Evolutionary conservation across 64 coral and sea anemone genomes (phyloP).

Genomic region (Pocillopora damicornis): DNA sequence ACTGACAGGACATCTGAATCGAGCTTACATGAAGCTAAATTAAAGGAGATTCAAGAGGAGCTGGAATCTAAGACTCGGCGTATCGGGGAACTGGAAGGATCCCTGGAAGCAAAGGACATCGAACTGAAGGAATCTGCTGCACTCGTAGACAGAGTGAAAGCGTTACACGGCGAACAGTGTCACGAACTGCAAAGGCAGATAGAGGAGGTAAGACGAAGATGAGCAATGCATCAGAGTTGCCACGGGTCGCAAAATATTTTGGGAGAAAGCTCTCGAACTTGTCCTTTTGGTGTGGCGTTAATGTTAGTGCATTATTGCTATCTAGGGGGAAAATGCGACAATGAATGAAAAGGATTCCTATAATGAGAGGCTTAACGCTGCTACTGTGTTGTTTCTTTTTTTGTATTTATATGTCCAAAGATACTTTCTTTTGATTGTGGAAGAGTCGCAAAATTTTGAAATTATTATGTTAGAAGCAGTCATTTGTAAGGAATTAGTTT

Average conservation of each 20-base stretch:
- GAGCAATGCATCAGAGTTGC: not conserved
- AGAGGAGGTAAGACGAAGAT: slow-evolving; percentile 67
- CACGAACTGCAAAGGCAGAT: slow-evolving; percentile 84
- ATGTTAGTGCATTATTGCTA: too few species aligned
- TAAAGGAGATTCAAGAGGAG: slow-evolving; percentile 80
- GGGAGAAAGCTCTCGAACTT: not conserved
- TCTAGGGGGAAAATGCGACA: too few species aligned
- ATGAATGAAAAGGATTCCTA: too few species aligned
- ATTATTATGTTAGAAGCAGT: too few species aligned
- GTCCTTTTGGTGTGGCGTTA: too few species aligned
- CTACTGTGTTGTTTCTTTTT: too few species aligned
- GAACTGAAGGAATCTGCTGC: slow-evolving; percentile 65
- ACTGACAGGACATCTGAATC: slow-evolving; percentile 71
- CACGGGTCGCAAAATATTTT: not conserved
- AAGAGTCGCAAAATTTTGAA: too few species aligned
- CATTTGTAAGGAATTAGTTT: too few species aligned
- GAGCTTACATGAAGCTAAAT: slow-evolving; percentile 49
- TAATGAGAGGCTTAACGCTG: too few species aligned
- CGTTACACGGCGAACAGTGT: slow-evolving; percentile 83
- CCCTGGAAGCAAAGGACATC: slow-evolving; percentile 56
- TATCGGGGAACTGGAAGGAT: slow-evolving; percentile 59
- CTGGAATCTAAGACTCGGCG: slow-evolving; percentile 42
- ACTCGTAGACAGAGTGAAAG: slow-evolving; percentile 78
- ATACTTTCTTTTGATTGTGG: too few species aligned
- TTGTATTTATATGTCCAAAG: too few species aligned